Percentiles rank a stretch among this genome's conserved stretches.
Evolutionary conservation across 1,140 invertebrate species (phyloP).

Genomic region (Eurosta solidaginis): DNA sequence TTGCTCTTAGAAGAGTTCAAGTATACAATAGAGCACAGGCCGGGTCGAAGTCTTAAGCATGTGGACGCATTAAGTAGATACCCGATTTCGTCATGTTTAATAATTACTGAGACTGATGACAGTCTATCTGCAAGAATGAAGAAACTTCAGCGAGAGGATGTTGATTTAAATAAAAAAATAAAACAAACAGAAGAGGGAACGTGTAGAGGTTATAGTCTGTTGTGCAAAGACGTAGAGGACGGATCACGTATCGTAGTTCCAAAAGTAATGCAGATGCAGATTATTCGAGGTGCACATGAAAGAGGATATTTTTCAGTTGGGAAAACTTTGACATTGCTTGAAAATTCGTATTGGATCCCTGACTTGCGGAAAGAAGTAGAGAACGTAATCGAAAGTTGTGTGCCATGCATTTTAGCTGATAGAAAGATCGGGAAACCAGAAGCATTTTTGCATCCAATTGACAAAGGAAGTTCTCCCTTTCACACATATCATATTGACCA

Average conservation of each 20-base stretch:
- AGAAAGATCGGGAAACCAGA: background rate
- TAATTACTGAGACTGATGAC: conserved; percentile 53
- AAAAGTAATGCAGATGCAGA: conserved; percentile 44
- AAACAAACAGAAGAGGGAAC: background rate
- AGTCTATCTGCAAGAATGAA: conserved; percentile 36
- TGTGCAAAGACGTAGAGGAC: conserved; percentile 41
- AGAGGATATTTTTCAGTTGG: conserved; percentile 53
- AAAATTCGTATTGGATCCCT: conserved; percentile 55
- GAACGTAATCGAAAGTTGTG: conserved; percentile 47
- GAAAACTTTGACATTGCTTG: conserved; percentile 56
- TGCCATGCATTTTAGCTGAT: conserved; percentile 46
- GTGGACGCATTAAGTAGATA: no score
- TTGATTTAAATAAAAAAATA: background rate
- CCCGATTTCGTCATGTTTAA: no score
- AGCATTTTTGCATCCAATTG: conserved; percentile 31
- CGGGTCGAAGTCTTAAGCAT: no score
- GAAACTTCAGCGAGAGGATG: background rate
- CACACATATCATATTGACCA: no score
- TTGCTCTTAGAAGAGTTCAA: conserved; percentile 43
- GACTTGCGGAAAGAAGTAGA: conserved; percentile 49
- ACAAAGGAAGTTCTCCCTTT: conserved; percentile 41
- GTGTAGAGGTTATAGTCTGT: conserved; percentile 32
- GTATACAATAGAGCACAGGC: no score
- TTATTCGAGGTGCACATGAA: conserved; percentile 48
- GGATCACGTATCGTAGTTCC: conserved; percentile 45